phyloP scores from a whole-genome alignment of 2,797 vertebrate species.

The Thaleichthys pacificus region DNA sequence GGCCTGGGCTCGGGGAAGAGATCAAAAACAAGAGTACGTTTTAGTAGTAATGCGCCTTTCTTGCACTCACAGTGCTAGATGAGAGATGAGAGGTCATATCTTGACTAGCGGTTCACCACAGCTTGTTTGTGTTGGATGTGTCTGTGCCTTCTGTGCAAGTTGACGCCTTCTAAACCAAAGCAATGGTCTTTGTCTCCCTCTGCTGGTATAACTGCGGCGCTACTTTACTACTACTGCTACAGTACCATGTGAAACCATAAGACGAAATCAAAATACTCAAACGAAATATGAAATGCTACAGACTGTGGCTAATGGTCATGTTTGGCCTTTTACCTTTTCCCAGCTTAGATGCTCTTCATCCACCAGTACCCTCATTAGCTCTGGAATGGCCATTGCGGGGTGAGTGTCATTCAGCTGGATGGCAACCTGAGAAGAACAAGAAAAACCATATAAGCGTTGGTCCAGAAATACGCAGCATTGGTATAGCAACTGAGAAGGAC shows the following conservation, averaged over 20 bases:
- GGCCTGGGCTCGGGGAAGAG: slow-evolving; percentile 72
- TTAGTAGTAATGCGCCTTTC: background rate
- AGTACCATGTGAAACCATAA: background rate
- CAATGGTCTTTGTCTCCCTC: slow-evolving; percentile 21
- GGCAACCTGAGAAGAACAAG: slow-evolving; percentile 81
- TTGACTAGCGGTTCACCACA: background rate
- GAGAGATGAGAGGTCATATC: background rate
- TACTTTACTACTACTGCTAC: background rate
- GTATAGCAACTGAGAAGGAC: background rate
- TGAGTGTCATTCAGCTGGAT: slow-evolving; percentile 98
- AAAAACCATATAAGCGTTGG: background rate
- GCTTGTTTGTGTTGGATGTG: background rate
- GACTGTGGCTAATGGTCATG: no score
- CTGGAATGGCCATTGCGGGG: slow-evolving; percentile 93
- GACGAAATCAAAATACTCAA: background rate
- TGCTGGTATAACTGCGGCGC: background rate
- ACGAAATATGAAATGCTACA: background rate
- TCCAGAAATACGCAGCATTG: background rate
- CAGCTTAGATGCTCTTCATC: slow-evolving; percentile 90
- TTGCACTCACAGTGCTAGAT: background rate
- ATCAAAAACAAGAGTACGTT: background rate
- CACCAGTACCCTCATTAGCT: slow-evolving; percentile 93
- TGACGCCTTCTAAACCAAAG: background rate
- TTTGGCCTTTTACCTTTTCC: slow-evolving; percentile 79
- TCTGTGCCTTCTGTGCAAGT: background rate